Evolutionary conservation across 2,888 invertebrate genomes (phyloP).

Genomic region (Amiota communis): DNA sequence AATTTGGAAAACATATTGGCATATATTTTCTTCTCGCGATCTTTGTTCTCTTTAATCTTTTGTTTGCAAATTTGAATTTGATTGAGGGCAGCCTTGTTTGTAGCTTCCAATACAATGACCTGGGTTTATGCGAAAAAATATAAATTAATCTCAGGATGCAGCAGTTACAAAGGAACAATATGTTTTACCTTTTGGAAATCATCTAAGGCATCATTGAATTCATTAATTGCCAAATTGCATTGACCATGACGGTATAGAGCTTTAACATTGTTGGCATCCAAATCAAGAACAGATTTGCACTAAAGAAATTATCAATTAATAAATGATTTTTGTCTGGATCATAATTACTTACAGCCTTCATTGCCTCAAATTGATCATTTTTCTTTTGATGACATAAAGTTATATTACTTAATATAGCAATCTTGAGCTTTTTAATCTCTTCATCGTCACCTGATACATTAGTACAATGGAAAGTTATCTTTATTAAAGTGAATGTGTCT

Average conservation of each 20-base stretch:
- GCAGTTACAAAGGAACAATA: no score
- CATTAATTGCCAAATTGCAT: constrained; percentile 83
- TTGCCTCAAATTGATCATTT: constrained; percentile 79
- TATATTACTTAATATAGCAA: constrained; percentile 86
- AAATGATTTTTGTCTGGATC: no score
- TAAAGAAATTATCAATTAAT: constrained; percentile 37
- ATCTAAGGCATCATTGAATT: constrained; percentile 82
- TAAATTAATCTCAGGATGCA: not conserved
- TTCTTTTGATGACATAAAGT: constrained; percentile 86
- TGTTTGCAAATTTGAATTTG: constrained; percentile 83
- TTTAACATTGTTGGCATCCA: constrained; percentile 87
- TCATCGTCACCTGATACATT: constrained; percentile 70
- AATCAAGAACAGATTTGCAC: constrained; percentile 82
- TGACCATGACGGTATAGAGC: constrained; percentile 91
- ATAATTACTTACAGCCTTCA: constrained; percentile 75
- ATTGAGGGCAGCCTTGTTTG: constrained; percentile 90
- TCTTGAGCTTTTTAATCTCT: constrained; percentile 75
- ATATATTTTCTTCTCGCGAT: constrained; percentile 89
- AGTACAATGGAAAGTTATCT: constrained; percentile 12
- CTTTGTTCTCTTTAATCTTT: constrained; percentile 82
- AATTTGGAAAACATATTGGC: constrained; percentile 97
- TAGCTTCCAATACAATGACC: constrained; percentile 85
- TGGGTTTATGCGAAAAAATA: constrained; percentile 32
- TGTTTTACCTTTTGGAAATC: constrained; percentile 80
- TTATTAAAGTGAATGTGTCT: not conserved